These are phyloP conservation scores for Agrochola circellaris DNA, from an alignment of 2,888 invertebrate species.

Conservation along the genomic window DNA sequence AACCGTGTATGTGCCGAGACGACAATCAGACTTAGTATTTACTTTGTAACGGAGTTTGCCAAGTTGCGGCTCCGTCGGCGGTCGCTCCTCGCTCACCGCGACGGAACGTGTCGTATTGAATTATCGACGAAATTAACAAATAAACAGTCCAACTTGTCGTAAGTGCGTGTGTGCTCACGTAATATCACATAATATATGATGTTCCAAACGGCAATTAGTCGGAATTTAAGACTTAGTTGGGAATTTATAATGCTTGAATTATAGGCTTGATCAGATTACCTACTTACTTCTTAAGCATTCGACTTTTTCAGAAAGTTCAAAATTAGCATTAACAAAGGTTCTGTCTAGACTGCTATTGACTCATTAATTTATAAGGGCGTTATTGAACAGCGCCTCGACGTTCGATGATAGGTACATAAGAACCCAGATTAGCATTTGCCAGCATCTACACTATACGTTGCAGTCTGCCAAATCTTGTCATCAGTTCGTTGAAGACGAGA, in stretches of 20 bases:
- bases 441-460: background rate
- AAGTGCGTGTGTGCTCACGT: conserved; percentile 42
- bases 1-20: conserved; percentile 47
- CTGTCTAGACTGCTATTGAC: background rate
- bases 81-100: conserved; percentile 65
- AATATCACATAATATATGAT: conserved; percentile 33
- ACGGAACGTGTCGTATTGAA: conserved; percentile 67
- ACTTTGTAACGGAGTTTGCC: conserved; percentile 73
- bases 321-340: background rate
- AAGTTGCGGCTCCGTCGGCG: conserved; percentile 64
- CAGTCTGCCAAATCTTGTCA: background rate
- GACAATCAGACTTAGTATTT: conserved; percentile 72
- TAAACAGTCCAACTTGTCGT: conserved; percentile 46
- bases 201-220: conserved; percentile 33
- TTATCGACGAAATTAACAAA: conserved; percentile 72
- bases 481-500: background rate
- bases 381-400: background rate
- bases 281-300: background rate
- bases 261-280: conserved; percentile 8
- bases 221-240: conserved; percentile 20
- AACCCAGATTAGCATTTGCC: background rate
- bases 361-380: background rate
- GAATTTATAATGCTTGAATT: conserved; percentile 16
- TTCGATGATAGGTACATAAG: background rate
- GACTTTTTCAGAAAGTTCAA: background rate